Conservation (phyloP, 1,140 invertebrate species). For the Lasioglossum baleicum region DNA sequence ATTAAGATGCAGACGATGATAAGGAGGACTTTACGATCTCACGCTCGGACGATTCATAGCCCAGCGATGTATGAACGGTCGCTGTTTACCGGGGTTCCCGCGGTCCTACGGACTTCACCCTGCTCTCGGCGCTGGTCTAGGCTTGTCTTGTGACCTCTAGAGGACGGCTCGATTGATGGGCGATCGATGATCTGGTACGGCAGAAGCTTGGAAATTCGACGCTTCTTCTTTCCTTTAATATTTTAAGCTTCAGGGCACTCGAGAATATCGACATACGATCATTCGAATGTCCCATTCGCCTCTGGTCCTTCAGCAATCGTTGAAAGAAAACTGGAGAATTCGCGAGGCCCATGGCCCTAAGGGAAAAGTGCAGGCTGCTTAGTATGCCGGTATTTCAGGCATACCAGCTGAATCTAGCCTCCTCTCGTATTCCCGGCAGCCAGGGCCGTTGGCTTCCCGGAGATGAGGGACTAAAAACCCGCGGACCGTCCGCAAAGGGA, state of each 20-base stretch:
- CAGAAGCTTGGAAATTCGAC: too few species aligned
- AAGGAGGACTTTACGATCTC: constrained; percentile 79
- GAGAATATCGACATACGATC: too few species aligned
- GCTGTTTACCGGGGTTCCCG: constrained; percentile 73
- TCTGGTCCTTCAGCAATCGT: too few species aligned
- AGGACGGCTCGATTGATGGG: too few species aligned
- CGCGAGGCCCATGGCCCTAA: background rate
- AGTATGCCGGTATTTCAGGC: constrained; percentile 46
- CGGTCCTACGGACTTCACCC: constrained; percentile 32
- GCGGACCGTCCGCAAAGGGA: constrained; percentile 71
- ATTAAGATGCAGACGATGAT: constrained; percentile 79
- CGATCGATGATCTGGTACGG: too few species aligned
- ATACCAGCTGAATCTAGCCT: constrained; percentile 65
- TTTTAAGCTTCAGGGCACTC: too few species aligned
- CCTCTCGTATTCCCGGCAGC: constrained; percentile 49
- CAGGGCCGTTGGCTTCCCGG: constrained; percentile 65
- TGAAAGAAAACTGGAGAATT: too few species aligned
- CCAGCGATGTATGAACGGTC: constrained; percentile 72
- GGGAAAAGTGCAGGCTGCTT: constrained; percentile 48
- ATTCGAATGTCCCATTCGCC: too few species aligned
- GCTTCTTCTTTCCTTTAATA: too few species aligned
- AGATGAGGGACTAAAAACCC: constrained; percentile 77
- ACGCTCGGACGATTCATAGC: constrained; percentile 79
- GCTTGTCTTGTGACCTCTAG: too few species aligned
- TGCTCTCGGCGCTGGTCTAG: background rate